Evolutionary conservation across 2,888 invertebrate species (phyloP).

Genomic region (Caenorhabditis uteleia): DNA sequence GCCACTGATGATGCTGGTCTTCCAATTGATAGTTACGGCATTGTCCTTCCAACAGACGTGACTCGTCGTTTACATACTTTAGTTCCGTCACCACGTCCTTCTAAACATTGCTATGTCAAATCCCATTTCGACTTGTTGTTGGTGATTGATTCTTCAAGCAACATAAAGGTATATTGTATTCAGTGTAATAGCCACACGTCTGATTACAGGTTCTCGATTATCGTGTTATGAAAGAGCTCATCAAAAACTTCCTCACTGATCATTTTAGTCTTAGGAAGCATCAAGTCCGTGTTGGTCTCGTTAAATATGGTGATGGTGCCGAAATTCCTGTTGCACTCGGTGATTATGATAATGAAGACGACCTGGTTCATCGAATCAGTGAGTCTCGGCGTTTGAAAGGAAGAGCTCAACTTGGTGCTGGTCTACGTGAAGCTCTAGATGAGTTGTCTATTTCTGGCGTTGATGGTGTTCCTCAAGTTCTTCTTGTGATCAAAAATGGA

Average conservation of each 20-base stretch:
- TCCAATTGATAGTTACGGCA: constrained; percentile 44
- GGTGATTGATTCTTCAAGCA: constrained; percentile 65
- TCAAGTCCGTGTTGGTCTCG: constrained; percentile 59
- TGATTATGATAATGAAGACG: constrained; percentile 61
- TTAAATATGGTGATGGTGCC: constrained; percentile 64
- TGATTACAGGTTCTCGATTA: constrained; percentile 57
- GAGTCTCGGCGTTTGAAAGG: constrained; percentile 65
- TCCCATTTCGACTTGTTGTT: constrained; percentile 62
- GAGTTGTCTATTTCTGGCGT: constrained; percentile 62
- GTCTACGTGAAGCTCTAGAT: constrained; percentile 61
- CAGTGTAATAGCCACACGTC: too few species aligned
- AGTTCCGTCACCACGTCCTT: constrained; percentile 30
- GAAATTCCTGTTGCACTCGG: constrained; percentile 66
- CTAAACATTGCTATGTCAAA: constrained; percentile 52
- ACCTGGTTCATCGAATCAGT: constrained; percentile 58
- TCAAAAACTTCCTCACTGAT: constrained; percentile 65
- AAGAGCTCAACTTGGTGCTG: constrained; percentile 57
- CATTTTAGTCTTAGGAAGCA: constrained; percentile 64
- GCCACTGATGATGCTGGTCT: constrained; percentile 41
- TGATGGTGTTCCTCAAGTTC: constrained; percentile 54
- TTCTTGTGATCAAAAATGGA: constrained; percentile 67
- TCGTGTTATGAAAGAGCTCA: constrained; percentile 66
- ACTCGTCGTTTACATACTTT: constrained; percentile 28
- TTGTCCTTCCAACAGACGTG: constrained; percentile 45
- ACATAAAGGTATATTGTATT: constrained; percentile 67